These are phyloP conservation scores for Tachina fera DNA, from an alignment of 2,888 invertebrate genomes.

Conservation along the genomic window DNA sequence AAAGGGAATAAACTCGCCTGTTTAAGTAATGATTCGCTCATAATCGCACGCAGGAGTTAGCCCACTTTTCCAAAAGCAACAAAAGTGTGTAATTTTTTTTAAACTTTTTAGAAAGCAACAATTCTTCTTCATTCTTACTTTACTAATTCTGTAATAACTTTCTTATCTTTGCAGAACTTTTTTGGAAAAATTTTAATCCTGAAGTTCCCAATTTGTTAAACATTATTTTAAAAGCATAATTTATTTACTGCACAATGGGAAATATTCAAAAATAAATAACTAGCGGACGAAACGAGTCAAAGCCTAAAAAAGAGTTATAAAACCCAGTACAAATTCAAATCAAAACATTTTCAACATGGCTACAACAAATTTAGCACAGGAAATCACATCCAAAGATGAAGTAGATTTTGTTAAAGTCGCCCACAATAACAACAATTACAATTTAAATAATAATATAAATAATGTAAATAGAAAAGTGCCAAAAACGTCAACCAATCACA, in stretches of 20 bases:
- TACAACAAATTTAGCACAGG: constrained; percentile 40
- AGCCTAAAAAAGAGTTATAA: constrained; percentile 5
- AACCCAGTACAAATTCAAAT: constrained; percentile 50
- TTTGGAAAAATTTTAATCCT: constrained; percentile 8
- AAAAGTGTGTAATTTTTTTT: too few relatives aligned
- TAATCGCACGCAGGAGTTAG: too few relatives aligned
- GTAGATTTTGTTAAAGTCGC: constrained; percentile 79
- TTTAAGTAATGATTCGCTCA: too few relatives aligned
- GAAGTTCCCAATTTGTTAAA: constrained; percentile 18
- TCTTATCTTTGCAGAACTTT: constrained; percentile 42
- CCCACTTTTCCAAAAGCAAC: too few relatives aligned
- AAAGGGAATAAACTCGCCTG: too few relatives aligned
- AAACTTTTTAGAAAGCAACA: too few relatives aligned
- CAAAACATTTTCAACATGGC: constrained; percentile 40
- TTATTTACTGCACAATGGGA: not conserved
- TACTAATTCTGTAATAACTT: not conserved
- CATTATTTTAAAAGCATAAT: not conserved
- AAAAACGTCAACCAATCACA: constrained; percentile 36
- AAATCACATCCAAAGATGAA: constrained; percentile 78
- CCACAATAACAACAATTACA: constrained; percentile 74
- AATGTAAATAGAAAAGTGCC: constrained; percentile 57
- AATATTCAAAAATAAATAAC: too few relatives aligned
- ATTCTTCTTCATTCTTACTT: not conserved
- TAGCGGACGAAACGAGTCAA: too few relatives aligned
- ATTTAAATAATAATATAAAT: constrained; percentile 73